Percentiles rank a stretch among this genome's conserved stretches.
Conservation (phyloP, 2,888 invertebrate species). For the Hedychridium roseum region DNA sequence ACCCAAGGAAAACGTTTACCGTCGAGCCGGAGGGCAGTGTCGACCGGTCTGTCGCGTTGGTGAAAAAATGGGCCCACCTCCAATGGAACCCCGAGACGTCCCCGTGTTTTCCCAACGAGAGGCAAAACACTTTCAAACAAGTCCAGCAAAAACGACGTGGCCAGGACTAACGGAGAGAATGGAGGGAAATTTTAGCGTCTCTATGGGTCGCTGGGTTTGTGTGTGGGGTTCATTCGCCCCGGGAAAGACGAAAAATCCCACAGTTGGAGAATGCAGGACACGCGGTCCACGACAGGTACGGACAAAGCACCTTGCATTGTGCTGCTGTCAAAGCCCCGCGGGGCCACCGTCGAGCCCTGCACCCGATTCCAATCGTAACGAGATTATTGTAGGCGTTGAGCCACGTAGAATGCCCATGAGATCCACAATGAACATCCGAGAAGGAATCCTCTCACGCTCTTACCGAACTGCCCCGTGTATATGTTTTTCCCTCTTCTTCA, state of each 20-base stretch:
- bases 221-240: no score
- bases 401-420: constrained; percentile 43
- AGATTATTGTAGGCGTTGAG: constrained; percentile 61
- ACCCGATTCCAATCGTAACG: constrained; percentile 55
- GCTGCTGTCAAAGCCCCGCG: constrained; percentile 49
- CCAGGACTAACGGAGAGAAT: constrained; percentile 22
- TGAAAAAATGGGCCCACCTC: constrained; percentile 16
- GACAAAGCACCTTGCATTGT: constrained; percentile 61
- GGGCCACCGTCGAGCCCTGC: constrained; percentile 32
- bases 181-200: constrained; percentile 15
- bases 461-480: constrained; percentile 10
- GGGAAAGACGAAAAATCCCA: constrained; percentile 42
- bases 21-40: constrained; percentile 16
- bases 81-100: constrained; percentile 34
- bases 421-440: constrained; percentile 32
- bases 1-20: constrained; percentile 4
- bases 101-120: constrained; percentile 50
- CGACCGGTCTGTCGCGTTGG: constrained; percentile 15
- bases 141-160: constrained; percentile 20
- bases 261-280: constrained; percentile 35
- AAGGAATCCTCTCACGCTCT: constrained; percentile 27
- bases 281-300: constrained; percentile 32
- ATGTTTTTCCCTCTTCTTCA: neutral
- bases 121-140: constrained; percentile 50
- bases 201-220: constrained; percentile 11